phyloP scores from a whole-genome alignment of 2,797 vertebrate genomes.

The Oreonectes daqikongensis region DNA sequence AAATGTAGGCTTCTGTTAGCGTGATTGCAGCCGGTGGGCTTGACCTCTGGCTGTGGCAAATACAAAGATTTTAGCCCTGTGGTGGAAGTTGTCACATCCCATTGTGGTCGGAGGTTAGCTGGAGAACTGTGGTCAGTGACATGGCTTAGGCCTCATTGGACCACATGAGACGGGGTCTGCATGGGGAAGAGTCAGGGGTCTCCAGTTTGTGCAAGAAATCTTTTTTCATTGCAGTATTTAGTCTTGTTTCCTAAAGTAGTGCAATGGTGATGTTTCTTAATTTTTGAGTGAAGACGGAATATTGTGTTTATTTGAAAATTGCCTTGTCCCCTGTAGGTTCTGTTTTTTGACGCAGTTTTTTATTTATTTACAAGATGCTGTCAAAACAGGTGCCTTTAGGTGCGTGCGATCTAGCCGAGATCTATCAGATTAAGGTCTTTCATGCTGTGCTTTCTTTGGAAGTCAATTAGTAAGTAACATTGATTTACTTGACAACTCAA shows the following conservation, averaged over 20 bases:
- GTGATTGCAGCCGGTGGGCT: conserved; percentile 47
- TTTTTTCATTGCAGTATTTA: background rate
- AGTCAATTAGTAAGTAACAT: conserved; percentile 33
- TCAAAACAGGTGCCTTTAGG: conserved; percentile 10
- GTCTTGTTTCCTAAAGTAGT: background rate
- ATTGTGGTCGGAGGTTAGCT: conserved; percentile 76
- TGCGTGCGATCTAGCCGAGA: conserved; percentile 3
- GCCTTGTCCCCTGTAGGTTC: background rate
- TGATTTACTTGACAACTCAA: conserved; percentile 9
- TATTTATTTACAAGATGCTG: conserved; percentile 3
- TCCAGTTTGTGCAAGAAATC: conserved; percentile 20
- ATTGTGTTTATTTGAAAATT: conserved; percentile 2
- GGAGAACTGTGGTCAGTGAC: conserved; percentile 77
- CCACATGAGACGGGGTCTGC: conserved; percentile 47
- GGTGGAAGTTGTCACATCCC: conserved; percentile 71
- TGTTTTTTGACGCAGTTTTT: background rate
- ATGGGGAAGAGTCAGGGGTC: conserved; percentile 21
- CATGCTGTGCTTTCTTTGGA: conserved; percentile 23
- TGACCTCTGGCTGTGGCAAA: conserved; percentile 50
- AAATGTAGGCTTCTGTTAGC: conserved; percentile 52
- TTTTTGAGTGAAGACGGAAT: background rate
- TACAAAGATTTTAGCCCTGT: conserved; percentile 59
- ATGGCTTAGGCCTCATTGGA: conserved; percentile 72
- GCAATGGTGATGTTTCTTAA: background rate
- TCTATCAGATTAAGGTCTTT: conserved; percentile 29